Conservation (phyloP, 2,113 vertebrate genomes). For the Tupaia tana region DNA sequence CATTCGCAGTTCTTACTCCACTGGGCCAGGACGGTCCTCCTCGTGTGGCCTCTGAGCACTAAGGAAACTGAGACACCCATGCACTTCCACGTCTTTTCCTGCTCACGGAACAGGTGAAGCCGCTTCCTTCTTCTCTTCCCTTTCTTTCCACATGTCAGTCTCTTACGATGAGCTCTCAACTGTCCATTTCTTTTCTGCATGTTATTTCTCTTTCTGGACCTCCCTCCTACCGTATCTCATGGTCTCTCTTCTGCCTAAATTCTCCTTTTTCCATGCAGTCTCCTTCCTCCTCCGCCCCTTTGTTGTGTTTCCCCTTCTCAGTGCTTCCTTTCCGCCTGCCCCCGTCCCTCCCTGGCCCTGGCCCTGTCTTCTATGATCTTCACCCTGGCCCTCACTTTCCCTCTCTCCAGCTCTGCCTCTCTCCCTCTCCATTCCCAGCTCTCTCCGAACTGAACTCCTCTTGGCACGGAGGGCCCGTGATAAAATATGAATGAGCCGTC, state of each 20-base stretch:
- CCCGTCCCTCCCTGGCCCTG: background rate
- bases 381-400: background rate
- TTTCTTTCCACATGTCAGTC: background rate
- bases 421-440: constrained; percentile 28
- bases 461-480: constrained; percentile 74
- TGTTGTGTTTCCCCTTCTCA: background rate
- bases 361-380: background rate
- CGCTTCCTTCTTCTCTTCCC: background rate
- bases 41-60: constrained; percentile 54
- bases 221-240: background rate
- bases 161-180: background rate
- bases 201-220: constrained; percentile 7
- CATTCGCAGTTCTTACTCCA: constrained; percentile 33
- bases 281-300: background rate
- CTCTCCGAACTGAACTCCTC: constrained; percentile 51
- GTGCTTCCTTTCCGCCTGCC: background rate
- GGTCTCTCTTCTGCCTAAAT: background rate
- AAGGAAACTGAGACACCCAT: constrained; percentile 51
- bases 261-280: background rate
- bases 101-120: background rate
- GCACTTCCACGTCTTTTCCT: constrained; percentile 46
- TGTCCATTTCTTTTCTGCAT: background rate
- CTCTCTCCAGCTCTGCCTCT: background rate
- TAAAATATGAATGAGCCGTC: constrained; percentile 82
- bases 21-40: constrained; percentile 46